phyloP scores from a whole-genome alignment of 2,113 vertebrate species.

The Cygnus buccinator region DNA sequence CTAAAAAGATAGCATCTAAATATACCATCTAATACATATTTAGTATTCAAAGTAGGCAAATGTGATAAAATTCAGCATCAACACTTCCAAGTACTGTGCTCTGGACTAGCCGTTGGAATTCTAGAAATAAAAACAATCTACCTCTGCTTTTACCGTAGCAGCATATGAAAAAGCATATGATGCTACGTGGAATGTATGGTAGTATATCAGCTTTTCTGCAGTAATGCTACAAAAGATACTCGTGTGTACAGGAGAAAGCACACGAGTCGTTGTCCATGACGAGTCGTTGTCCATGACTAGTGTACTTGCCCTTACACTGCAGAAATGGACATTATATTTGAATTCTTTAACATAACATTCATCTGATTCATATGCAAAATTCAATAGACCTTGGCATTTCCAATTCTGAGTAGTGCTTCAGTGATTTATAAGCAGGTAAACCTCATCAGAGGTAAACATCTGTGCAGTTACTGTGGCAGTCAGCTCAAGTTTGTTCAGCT shows the following conservation, averaged over 20 bases:
- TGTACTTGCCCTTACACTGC: not conserved
- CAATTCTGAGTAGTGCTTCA: not conserved
- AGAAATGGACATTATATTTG: not conserved
- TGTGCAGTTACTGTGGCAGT: not conserved
- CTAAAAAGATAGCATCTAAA: not conserved
- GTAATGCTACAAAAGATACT: not conserved
- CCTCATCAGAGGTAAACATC: not conserved
- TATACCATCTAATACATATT: not conserved
- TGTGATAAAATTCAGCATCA: not conserved
- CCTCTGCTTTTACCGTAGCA: not conserved
- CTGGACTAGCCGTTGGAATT: not conserved
- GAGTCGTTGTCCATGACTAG: not conserved
- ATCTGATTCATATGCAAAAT: not conserved
- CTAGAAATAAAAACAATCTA: not conserved
- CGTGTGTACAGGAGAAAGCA: not conserved
- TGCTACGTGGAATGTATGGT: not conserved
- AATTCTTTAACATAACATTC: not conserved
- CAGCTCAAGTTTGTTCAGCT: not conserved
- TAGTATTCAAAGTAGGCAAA: not conserved
- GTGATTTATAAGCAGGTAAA: not conserved
- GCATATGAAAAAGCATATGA: not conserved
- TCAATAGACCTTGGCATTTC: not conserved
- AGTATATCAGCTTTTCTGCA: not conserved
- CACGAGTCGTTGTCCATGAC: not conserved
- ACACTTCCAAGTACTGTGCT: not conserved